These are phyloP conservation scores for Lamellibrachia columna DNA, from an alignment of 2,888 invertebrate genomes.

Conservation along the genomic window DNA sequence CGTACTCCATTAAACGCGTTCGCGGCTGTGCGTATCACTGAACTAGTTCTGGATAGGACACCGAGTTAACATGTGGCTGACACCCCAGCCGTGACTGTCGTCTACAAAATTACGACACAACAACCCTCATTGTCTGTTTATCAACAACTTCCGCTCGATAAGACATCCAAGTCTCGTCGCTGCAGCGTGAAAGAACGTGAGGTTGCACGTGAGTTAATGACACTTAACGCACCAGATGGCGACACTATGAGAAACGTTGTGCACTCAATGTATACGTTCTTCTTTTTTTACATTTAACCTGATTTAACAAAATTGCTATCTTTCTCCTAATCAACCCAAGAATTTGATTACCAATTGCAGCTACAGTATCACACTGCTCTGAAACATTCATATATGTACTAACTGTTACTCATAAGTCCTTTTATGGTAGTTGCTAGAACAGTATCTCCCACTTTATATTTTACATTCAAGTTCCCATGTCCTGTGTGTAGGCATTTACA, in stretches of 20 bases:
- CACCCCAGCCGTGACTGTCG: background rate
- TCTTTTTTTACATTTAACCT: background rate
- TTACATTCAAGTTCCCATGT: too few species aligned
- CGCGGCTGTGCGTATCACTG: background rate
- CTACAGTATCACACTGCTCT: too few species aligned
- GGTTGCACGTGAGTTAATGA: background rate
- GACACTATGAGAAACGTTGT: background rate
- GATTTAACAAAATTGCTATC: too few species aligned
- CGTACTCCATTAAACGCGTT: background rate
- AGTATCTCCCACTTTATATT: too few species aligned
- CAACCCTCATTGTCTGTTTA: slow-evolving; percentile 12
- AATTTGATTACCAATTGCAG: too few species aligned
- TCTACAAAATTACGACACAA: background rate
- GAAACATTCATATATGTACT: too few species aligned
- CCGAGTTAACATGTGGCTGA: background rate
- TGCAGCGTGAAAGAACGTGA: background rate
- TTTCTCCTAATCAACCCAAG: too few species aligned
- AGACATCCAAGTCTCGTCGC: background rate
- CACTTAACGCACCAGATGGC: background rate
- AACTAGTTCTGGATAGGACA: background rate
- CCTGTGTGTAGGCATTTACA: too few species aligned
- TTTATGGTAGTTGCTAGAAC: too few species aligned
- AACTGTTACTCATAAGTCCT: too few species aligned
- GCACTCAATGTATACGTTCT: background rate
- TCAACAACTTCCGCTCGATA: slow-evolving; percentile 16